phyloP scores from a whole-genome alignment of 2,888 invertebrate species.

The Acronicta alni region DNA sequence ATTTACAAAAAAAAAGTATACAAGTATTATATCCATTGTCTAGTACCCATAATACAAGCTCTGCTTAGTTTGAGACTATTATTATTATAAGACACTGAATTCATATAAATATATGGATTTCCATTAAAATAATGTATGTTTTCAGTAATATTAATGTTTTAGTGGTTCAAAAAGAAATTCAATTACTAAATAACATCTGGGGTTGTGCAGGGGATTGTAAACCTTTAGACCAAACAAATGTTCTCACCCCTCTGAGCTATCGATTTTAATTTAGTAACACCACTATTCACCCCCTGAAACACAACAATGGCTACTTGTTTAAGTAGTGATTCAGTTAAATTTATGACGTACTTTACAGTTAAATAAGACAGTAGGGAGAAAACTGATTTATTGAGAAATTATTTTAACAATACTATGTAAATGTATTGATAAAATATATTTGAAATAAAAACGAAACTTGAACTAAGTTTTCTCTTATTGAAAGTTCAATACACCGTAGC shows the following conservation, averaged over 20 bases:
- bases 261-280: constrained; percentile 59
- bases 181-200: constrained; percentile 49
- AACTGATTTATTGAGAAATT: constrained; percentile 12
- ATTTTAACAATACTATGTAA: not conserved
- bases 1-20: too few species aligned
- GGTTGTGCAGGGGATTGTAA: constrained; percentile 50
- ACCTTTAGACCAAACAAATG: constrained; percentile 61
- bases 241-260: constrained; percentile 52
- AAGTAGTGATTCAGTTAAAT: constrained; percentile 37
- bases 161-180: constrained; percentile 37
- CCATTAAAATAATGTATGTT: constrained; percentile 1
- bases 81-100: not conserved
- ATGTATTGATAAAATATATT: not conserved
- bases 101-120: constrained; percentile 4
- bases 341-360: constrained; percentile 31
- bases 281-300: constrained; percentile 29
- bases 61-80: too few species aligned
- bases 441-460: not conserved
- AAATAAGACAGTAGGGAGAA: constrained; percentile 28
- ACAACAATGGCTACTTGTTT: constrained; percentile 41
- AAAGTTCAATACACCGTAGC: too few species aligned
- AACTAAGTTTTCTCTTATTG: not conserved
- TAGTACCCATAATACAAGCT: too few species aligned
- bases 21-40: too few species aligned
- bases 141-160: constrained; percentile 9